Conservation (phyloP, 2,113 vertebrate species). For the Pleuronectes platessa region DNA sequence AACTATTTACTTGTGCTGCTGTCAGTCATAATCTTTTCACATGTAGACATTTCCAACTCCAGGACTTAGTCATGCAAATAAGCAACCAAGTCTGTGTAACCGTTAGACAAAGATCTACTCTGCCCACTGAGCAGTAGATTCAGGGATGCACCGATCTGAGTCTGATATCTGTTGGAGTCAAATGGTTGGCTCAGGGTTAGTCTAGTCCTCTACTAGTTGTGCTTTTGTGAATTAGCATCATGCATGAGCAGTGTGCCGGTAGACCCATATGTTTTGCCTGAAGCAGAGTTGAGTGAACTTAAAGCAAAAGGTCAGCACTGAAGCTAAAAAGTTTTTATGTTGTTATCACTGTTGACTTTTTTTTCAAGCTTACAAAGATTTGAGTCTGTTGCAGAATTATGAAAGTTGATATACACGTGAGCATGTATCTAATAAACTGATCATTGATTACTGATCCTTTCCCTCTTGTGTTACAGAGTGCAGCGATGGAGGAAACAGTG, state of each 20-base stretch:
- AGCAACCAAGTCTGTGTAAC: slow-evolving; percentile 23
- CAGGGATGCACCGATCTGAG: not conserved
- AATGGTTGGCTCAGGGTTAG: no score
- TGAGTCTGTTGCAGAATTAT: not conserved
- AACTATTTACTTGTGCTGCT: slow-evolving; percentile 46
- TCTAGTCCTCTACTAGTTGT: no score
- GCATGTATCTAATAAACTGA: not conserved
- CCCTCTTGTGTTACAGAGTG: slow-evolving; percentile 84
- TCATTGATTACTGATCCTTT: slow-evolving; percentile 19
- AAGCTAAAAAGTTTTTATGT: not conserved
- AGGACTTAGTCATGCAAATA: slow-evolving; percentile 43
- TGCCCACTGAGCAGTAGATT: not conserved
- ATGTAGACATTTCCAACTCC: slow-evolving; percentile 26
- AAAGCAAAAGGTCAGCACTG: not conserved
- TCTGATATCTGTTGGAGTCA: not conserved
- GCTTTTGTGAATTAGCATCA: not conserved
- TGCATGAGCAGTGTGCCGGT: not conserved
- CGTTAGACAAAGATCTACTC: slow-evolving; percentile 29
- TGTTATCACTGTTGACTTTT: not conserved
- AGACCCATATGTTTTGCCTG: not conserved
- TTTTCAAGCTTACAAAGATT: not conserved
- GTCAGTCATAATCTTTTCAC: slow-evolving; percentile 56
- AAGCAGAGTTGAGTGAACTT: not conserved
- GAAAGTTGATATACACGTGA: not conserved
- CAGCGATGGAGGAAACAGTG: slow-evolving; percentile 98